Conservation (phyloP, 1,140 invertebrate genomes). For the Pomacea maculata region DNA sequence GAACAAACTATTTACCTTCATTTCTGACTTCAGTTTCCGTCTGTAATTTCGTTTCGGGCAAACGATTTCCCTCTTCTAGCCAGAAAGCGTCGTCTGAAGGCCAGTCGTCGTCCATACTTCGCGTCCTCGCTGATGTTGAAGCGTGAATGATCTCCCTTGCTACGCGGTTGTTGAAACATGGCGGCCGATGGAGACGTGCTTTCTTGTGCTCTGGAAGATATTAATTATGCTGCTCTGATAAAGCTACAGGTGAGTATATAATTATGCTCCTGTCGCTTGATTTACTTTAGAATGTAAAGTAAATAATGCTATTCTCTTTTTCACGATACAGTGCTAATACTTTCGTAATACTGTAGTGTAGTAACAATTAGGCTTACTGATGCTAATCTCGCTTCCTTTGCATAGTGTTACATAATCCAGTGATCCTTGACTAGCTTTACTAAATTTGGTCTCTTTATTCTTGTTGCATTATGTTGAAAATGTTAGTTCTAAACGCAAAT, state of each 20-base stretch:
- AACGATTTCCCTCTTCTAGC: background rate
- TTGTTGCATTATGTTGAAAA: too few relatives aligned
- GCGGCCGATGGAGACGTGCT: slow-evolving; percentile 20
- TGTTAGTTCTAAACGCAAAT: too few relatives aligned
- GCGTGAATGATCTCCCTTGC: background rate
- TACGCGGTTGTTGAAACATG: slow-evolving; percentile 30
- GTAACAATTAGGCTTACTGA: background rate
- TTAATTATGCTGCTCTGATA: slow-evolving; percentile 15
- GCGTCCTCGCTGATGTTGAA: background rate
- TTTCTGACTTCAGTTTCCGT: background rate
- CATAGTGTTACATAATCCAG: background rate
- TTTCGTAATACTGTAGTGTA: background rate
- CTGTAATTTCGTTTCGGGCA: background rate
- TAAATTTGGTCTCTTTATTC: background rate
- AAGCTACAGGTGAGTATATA: slow-evolving; percentile 21
- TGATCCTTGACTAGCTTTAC: background rate
- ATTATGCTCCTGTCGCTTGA: too few relatives aligned
- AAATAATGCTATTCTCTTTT: background rate
- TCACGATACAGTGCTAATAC: background rate
- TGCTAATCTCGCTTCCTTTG: too few relatives aligned
- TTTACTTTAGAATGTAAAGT: too few relatives aligned
- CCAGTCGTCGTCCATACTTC: background rate
- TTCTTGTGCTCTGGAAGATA: slow-evolving; percentile 16
- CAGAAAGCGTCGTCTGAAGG: background rate
- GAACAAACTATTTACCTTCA: background rate